Evolutionary conservation across 2,797 vertebrate species (phyloP), one percentile per base, ranked within the genome.

Genomic region (Craterocephalus amniculus): DNA sequence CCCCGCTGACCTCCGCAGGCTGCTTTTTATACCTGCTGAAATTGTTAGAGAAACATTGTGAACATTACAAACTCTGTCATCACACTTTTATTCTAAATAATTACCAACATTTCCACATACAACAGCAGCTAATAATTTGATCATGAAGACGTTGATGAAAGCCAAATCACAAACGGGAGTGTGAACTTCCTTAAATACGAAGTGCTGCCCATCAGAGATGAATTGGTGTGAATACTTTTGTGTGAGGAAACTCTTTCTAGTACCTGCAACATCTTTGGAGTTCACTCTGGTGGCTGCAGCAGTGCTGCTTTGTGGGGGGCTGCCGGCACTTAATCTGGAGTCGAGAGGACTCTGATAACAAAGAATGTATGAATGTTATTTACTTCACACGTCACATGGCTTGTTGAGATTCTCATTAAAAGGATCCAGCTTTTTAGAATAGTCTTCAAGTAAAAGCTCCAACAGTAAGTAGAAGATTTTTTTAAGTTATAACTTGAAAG

Each of bases 291-390:
- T 58, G 34, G 73, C 67, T 20, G 81, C 70, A 80, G 91, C 76
- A 6, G 76, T 45, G 90, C 67, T 35, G 78, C 66, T 87, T 58
- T 61, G 76, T 11, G 83, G 78, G 18, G 84, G 88, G 69, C 75
- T 85, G 65, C 63, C 67, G 67, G 45, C 81, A 27, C 76, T 54
- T 56, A 76, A 79, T 64, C 86, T 80, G 59, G 81, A 91, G 14
- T 87, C 75, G 18, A 93, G 89, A 22, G 91, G 89, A 73, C 87
- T 94, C 97, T 99, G 81, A 22, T 85, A 65, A 90, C 22, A 76
- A 20, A 72, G 4, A 36, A 9, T 70, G 6, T 52, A 24, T 16
- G 40, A 12, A n/a, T 2, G 43, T 36, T 36, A 51, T 51, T n/a
- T 12, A 13, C 11, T 11, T 51, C n/a, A 12, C 22, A 24, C 8